phyloP scores from a whole-genome alignment of 2,888 invertebrate species.

The Noctua pronuba region DNA sequence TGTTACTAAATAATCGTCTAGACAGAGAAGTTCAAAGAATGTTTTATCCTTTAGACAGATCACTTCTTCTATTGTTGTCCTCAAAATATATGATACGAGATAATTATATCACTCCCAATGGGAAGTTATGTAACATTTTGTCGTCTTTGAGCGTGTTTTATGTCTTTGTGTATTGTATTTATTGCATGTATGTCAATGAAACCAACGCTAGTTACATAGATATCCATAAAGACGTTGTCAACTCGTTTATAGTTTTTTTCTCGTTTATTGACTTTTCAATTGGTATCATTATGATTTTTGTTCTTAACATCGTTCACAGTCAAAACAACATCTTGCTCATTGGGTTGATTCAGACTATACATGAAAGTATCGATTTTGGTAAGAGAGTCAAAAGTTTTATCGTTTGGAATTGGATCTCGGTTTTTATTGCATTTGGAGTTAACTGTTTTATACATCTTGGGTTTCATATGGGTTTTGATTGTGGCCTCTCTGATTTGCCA shows the following conservation, averaged over 20 bases:
- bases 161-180: not conserved
- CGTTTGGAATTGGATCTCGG: not conserved
- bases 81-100: constrained; percentile 12
- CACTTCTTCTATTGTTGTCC: not conserved
- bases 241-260: not conserved
- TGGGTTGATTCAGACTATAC: not conserved
- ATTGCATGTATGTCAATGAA: not conserved
- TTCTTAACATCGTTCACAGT: not conserved
- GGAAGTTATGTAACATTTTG: not conserved
- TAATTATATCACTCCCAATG: not conserved
- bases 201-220: not conserved
- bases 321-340: constrained; percentile 4
- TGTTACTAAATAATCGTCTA: constrained; percentile 15
- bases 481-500: not conserved
- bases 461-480: not conserved
- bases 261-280: not conserved
- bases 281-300: not conserved
- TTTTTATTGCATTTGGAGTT: not conserved
- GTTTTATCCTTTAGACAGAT: not conserved
- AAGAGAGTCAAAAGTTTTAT: not conserved
- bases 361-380: constrained; percentile 3
- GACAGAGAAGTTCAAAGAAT: constrained; percentile 8
- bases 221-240: not conserved
- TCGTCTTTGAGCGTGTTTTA: constrained; percentile 5
- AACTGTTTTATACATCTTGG: not conserved